phyloP scores from a whole-genome alignment of 1,140 invertebrate genomes.

The Colletes latitarsis region DNA sequence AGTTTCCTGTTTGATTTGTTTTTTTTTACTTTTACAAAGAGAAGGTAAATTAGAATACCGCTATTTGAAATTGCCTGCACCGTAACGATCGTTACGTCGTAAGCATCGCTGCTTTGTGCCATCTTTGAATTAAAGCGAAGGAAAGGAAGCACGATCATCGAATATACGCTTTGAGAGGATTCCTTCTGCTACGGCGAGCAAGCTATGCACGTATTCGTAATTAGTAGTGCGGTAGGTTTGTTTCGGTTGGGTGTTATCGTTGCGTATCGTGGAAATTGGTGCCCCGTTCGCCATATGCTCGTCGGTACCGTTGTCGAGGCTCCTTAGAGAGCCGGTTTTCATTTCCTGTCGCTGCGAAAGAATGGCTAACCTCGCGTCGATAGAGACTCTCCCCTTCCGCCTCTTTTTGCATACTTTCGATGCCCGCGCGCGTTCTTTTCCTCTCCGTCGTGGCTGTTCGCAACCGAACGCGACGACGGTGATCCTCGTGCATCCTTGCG shows the following conservation, averaged over 20 bases:
- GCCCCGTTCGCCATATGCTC: conserved; percentile 53
- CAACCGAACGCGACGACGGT: background rate
- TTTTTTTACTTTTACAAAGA: too few species aligned
- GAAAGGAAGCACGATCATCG: too few species aligned
- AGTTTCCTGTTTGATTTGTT: too few species aligned
- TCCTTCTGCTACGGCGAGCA: too few species aligned
- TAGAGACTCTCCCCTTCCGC: background rate
- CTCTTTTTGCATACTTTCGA: conserved; percentile 10
- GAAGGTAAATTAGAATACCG: too few species aligned
- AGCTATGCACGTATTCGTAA: too few species aligned
- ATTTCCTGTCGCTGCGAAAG: conserved; percentile 43
- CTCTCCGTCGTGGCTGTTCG: background rate
- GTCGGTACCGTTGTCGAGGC: conserved; percentile 49
- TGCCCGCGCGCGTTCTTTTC: background rate
- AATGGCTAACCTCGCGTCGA: conserved; percentile 25
- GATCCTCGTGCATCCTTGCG: conserved; percentile 1
- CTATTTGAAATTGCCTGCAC: too few species aligned
- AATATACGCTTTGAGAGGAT: too few species aligned
- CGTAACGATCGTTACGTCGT: too few species aligned
- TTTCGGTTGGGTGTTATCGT: conserved; percentile 32
- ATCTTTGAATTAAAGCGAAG: too few species aligned
- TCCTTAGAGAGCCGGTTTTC: conserved; percentile 51
- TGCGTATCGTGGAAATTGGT: conserved; percentile 54
- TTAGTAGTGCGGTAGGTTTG: too few species aligned
- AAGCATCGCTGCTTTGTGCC: too few species aligned